These are phyloP conservation scores for Caenorhabditis remanei DNA, from an alignment of 1,140 invertebrate genomes.

Conservation along the genomic window DNA sequence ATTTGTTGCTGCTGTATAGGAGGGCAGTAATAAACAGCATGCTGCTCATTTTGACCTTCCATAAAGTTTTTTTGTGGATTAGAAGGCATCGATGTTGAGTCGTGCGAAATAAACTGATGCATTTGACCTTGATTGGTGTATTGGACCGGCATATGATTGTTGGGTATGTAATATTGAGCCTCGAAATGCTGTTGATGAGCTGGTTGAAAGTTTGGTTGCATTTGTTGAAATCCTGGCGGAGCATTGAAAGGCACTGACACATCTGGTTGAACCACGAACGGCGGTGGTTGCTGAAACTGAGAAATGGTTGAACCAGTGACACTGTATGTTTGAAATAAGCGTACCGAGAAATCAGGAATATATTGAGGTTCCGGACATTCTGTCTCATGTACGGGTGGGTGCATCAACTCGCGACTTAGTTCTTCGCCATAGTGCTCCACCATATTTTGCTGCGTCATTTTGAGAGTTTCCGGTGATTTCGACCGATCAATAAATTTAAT, in stretches of 20 bases:
- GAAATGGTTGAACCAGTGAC: neutral
- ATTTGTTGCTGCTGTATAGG: constrained; percentile 5
- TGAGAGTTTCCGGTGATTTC: constrained; percentile 30
- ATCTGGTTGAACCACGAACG: neutral
- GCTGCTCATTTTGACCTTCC: neutral
- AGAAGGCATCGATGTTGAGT: neutral
- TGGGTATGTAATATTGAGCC: neutral
- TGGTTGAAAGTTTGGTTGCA: neutral
- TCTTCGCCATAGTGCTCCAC: constrained; percentile 38
- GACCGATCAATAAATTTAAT: constrained; percentile 43
- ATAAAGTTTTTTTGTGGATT: neutral
- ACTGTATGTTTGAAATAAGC: neutral
- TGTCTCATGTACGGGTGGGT: neutral
- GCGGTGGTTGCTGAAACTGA: constrained; percentile 13
- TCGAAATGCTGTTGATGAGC: neutral
- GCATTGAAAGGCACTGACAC: neutral
- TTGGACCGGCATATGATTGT: neutral
- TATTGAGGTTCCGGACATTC: neutral
- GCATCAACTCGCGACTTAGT: constrained; percentile 34
- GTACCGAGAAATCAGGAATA: constrained; percentile 8
- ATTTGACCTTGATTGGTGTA: neutral
- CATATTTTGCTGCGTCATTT: constrained; percentile 42
- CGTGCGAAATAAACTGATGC: neutral
- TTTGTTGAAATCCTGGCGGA: neutral
- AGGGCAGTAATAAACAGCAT: neutral